Conservation (phyloP, 2,888 invertebrate genomes). For the Alcis repandata region DNA sequence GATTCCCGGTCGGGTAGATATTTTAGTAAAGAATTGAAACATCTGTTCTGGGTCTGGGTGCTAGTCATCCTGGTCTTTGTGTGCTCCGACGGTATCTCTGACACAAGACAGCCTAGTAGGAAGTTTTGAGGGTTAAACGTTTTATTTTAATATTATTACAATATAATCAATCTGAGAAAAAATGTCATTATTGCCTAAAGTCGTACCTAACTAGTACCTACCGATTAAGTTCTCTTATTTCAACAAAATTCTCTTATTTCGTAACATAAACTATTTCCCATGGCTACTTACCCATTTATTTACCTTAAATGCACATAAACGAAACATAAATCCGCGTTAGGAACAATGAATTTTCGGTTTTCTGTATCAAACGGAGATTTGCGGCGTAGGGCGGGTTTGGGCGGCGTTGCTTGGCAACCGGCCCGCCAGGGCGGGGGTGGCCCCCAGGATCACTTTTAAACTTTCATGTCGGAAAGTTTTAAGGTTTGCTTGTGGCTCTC, state of each 20-base stretch:
- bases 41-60: too few species aligned
- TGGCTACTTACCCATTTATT: background rate
- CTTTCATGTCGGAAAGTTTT: slow-evolving; percentile 86
- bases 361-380: slow-evolving; percentile 81
- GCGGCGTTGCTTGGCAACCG: slow-evolving; percentile 80
- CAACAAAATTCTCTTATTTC: background rate
- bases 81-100: too few species aligned
- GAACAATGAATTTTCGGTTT: slow-evolving; percentile 80
- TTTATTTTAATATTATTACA: too few species aligned
- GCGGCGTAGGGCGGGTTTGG: slow-evolving; percentile 74
- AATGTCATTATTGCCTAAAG: too few species aligned
- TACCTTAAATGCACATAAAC: slow-evolving; percentile 40
- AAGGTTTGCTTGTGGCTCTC: slow-evolving; percentile 83
- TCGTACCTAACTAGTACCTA: too few species aligned
- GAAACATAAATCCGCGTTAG: slow-evolving; percentile 64
- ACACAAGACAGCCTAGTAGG: too few species aligned
- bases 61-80: too few species aligned
- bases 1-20: too few species aligned
- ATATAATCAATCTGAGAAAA: too few species aligned
- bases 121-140: too few species aligned
- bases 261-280: background rate
- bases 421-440: slow-evolving; percentile 49
- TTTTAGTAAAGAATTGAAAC: too few species aligned
- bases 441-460: slow-evolving; percentile 84
- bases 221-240: background rate